These are phyloP conservation scores for Pampusana beccarii DNA, from an alignment of 2,113 vertebrate species.

Conservation along the genomic window DNA sequence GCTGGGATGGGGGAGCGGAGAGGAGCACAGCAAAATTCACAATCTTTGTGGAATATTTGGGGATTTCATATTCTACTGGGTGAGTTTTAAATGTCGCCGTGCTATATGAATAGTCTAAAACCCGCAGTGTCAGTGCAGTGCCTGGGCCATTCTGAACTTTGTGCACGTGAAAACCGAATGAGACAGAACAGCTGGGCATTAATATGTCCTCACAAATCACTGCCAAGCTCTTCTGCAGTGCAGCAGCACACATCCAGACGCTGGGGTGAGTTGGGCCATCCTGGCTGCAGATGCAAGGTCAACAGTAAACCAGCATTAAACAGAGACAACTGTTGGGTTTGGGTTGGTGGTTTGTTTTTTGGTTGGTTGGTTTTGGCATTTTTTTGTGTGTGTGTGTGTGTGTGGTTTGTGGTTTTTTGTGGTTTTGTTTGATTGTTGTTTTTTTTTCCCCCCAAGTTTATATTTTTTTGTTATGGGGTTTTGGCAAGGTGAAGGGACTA, in stretches of 20 bases:
- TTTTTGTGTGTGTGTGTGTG: too few relatives aligned
- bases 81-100: neutral
- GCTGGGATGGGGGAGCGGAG: neutral
- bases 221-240: neutral
- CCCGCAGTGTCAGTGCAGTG: neutral
- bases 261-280: neutral
- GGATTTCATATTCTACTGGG: neutral
- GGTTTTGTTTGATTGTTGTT: neutral
- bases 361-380: too few relatives aligned
- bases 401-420: too few relatives aligned
- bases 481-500: neutral
- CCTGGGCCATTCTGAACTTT: neutral
- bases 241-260: neutral
- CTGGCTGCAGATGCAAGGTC: slow-evolving; percentile 13
- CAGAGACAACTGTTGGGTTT: neutral
- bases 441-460: neutral
- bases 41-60: fast-evolving
- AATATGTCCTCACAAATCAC: neutral
- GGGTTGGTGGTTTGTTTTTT: too few relatives aligned
- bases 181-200: neutral
- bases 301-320: neutral
- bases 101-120: neutral
- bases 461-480: neutral
- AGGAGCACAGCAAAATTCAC: neutral
- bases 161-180: fast-evolving